Evolutionary conservation across 1,140 invertebrate species (phyloP).

Genomic region (Brachionus rubens): DNA sequence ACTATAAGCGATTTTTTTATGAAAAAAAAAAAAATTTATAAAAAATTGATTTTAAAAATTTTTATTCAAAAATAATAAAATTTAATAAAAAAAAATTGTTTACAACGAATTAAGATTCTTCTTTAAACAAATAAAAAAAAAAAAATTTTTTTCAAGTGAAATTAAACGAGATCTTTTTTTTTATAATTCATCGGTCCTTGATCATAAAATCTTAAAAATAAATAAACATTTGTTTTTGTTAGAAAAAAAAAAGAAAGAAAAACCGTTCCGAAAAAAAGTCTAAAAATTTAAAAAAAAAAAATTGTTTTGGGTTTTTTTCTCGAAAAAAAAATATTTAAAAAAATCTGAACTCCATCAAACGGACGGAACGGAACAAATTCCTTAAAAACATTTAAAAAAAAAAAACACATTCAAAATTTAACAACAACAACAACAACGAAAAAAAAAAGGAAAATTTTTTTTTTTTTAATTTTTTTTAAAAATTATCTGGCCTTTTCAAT

Average conservation of each 20-base stretch:
- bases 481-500: conserved; percentile 38
- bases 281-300: too few relatives aligned
- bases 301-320: too few relatives aligned
- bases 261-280: background rate
- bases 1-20: too few relatives aligned
- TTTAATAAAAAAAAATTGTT: too few relatives aligned
- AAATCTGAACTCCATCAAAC: conserved; percentile 41
- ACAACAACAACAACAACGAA: background rate
- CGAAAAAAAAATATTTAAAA: background rate
- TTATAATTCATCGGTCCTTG: too few relatives aligned
- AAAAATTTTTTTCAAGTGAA: too few relatives aligned
- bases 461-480: background rate
- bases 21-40: too few relatives aligned
- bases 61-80: too few relatives aligned
- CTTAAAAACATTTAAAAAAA: background rate
- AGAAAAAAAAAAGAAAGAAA: background rate
- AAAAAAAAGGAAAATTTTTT: background rate
- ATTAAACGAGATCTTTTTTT: too few relatives aligned
- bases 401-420: background rate
- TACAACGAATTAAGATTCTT: too few relatives aligned
- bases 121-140: too few relatives aligned
- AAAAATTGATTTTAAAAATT: too few relatives aligned
- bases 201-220: background rate
- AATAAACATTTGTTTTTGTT: background rate
- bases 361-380: conserved; percentile 30